Conservation (phyloP, 2,888 invertebrate genomes). For the Aphidoletes aphidimyza region DNA sequence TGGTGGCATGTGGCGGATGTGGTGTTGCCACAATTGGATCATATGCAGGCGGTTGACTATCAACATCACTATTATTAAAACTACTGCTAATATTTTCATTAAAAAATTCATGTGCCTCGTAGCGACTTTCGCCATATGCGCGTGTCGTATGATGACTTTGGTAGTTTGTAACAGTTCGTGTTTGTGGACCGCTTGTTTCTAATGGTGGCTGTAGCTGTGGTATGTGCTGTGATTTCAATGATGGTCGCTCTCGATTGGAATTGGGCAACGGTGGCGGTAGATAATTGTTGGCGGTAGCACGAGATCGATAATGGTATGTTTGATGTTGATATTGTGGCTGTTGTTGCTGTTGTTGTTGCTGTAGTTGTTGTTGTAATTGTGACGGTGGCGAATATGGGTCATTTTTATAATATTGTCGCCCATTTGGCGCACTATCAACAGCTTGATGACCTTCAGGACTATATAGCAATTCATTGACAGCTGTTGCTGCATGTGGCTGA, state of each 20-base stretch:
- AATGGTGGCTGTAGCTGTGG: slow-evolving; percentile 17
- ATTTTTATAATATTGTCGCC: slow-evolving; percentile 64
- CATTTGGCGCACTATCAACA: slow-evolving; percentile 58
- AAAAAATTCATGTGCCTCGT: slow-evolving; percentile 58
- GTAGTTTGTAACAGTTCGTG: slow-evolving; percentile 48
- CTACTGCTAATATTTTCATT: slow-evolving; percentile 55
- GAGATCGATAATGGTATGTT: slow-evolving; percentile 59
- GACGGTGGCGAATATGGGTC: slow-evolving; percentile 65
- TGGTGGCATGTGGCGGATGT: background rate
- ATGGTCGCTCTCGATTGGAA: background rate
- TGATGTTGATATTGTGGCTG: slow-evolving; percentile 59
- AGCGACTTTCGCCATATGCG: slow-evolving; percentile 64
- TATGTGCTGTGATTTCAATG: slow-evolving; percentile 39
- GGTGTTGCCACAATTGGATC: slow-evolving; percentile 15
- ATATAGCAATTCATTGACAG: slow-evolving; percentile 65
- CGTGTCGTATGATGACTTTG: slow-evolving; percentile 59
- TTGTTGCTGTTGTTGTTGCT: slow-evolving; percentile 59
- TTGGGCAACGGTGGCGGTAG: slow-evolving; percentile 62
- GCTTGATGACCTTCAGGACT: slow-evolving; percentile 66
- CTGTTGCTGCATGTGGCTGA: slow-evolving; percentile 66
- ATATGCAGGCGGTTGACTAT: slow-evolving; percentile 47
- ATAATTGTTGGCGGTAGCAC: slow-evolving; percentile 62
- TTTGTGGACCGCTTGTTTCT: background rate
- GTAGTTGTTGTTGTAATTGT: slow-evolving; percentile 56
- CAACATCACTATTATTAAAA: slow-evolving; percentile 53